These are phyloP conservation scores for Brachionichthys hirsutus DNA, from an alignment of 2,113 vertebrate species.

Conservation along the genomic window DNA sequence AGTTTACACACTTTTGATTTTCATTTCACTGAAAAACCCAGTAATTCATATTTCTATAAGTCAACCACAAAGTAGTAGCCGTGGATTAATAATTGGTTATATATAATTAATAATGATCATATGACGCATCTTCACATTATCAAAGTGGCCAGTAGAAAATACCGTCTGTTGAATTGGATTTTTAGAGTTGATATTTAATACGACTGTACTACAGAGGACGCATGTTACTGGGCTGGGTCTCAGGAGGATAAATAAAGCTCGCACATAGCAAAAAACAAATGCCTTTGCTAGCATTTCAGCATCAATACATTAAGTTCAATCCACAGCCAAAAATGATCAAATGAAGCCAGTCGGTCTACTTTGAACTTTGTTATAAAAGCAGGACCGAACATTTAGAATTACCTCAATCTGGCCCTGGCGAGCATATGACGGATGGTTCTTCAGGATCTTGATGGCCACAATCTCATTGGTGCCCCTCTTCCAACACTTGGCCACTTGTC, in stretches of 20 bases:
- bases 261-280: neutral
- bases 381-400: conserved; percentile 3
- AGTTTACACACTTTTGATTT: too few relatives aligned
- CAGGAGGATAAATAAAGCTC: too few relatives aligned
- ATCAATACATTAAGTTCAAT: neutral
- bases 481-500: conserved; percentile 98
- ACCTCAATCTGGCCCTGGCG: conserved; percentile 99
- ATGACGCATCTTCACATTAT: too few relatives aligned
- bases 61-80: too few relatives aligned
- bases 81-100: too few relatives aligned
- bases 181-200: too few relatives aligned
- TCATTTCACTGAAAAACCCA: too few relatives aligned
- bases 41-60: too few relatives aligned
- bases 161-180: too few relatives aligned
- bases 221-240: too few relatives aligned
- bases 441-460: conserved; percentile 97
- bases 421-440: conserved; percentile 97
- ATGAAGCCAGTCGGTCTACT: neutral
- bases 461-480: conserved; percentile 98
- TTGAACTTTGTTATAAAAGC: neutral
- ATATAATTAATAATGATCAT: too few relatives aligned
- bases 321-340: neutral
- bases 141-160: neutral
- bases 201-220: too few relatives aligned
- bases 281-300: neutral